Evolutionary conservation across 2,888 invertebrate genomes (phyloP), one percentile per base, ranked within the genome.

Genomic region (Hirtodrosophila confusa): DNA sequence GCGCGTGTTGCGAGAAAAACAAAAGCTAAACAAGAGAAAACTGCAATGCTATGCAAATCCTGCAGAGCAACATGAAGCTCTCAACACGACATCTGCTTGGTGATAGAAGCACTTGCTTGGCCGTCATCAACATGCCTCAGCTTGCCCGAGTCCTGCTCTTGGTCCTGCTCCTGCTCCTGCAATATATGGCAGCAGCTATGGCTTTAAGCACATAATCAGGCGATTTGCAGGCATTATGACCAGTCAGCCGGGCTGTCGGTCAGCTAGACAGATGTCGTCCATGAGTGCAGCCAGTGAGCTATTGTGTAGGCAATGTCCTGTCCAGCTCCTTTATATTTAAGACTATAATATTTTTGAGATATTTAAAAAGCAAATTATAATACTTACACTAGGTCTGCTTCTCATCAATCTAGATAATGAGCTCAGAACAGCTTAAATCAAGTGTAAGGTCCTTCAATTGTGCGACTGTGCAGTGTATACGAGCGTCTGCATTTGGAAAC

Each of bases 191-290:
- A 55, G 17, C 54, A 37, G 68, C 51, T 31, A 10, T 45, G 64
- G 63, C 71, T 57, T 69, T 70, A 65, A 74, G 80, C 74, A 77
- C 71, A 79, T 86, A 86, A 86, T 86, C 86, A 75, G 83, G 53
- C 85, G 78, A 86, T 86, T 86, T 86, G 82, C 80, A 74, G 76
- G 85, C 85, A 85, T 86, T 86, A 74, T 75, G 71, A 44, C 45
- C 55, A 57, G 49, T 40, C 62, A 66, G 49, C 56, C 31, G 23
- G 40, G 40, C 35, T 43, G 37, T 36, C 27, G 37, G 48, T 31
- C 49, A 35, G 51, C 44, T 39, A 27, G 50, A 40, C 69, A 65
- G 55, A 44, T 51, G 65, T 50, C 43, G 6, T 37, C 29, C 37
- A 33, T n/a, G 12, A 41, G 17, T 67, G 53, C 73, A 56, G 56